These are phyloP conservation scores for Hypsibius dujardini DNA, from an alignment of 1,140 invertebrate genomes.

Conservation along the genomic window DNA sequence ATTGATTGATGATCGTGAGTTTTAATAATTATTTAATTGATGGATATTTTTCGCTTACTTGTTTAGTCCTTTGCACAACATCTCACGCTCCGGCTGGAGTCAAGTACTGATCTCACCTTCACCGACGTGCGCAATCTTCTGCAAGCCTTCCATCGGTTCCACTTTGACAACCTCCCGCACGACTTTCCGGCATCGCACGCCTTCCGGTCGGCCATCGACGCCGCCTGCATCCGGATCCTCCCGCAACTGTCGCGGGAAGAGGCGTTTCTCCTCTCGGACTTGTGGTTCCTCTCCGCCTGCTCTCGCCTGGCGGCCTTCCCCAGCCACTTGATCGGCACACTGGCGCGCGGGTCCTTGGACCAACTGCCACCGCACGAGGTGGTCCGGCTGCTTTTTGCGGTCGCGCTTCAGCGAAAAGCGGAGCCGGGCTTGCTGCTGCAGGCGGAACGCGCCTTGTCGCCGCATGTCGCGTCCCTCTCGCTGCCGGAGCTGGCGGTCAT, in stretches of 20 bases:
- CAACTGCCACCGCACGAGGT: neutral
- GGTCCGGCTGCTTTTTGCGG: neutral
- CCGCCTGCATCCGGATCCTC: neutral
- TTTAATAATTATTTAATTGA: too few species aligned
- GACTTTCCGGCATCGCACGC: neutral
- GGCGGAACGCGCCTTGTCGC: neutral
- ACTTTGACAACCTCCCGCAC: neutral
- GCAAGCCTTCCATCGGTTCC: constrained; percentile 7
- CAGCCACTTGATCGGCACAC: neutral
- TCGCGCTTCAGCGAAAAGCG: neutral
- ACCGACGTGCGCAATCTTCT: neutral
- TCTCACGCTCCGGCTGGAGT: neutral
- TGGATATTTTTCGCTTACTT: too few species aligned
- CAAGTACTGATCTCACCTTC: neutral
- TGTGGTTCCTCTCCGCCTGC: constrained; percentile 2
- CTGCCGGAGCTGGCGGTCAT: neutral
- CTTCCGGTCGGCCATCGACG: neutral
- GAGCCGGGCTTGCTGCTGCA: neutral
- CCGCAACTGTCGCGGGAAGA: neutral
- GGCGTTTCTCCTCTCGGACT: neutral
- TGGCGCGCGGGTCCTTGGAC: neutral
- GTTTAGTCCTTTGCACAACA: too few species aligned
- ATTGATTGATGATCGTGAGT: too few species aligned
- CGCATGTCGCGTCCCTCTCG: neutral
- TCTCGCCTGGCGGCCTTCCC: neutral